Percentiles rank a stretch among this genome's conserved stretches.
These are phyloP conservation scores for Melanchra persicariae DNA, from an alignment of 2,888 invertebrate species.

Conservation along the genomic window DNA sequence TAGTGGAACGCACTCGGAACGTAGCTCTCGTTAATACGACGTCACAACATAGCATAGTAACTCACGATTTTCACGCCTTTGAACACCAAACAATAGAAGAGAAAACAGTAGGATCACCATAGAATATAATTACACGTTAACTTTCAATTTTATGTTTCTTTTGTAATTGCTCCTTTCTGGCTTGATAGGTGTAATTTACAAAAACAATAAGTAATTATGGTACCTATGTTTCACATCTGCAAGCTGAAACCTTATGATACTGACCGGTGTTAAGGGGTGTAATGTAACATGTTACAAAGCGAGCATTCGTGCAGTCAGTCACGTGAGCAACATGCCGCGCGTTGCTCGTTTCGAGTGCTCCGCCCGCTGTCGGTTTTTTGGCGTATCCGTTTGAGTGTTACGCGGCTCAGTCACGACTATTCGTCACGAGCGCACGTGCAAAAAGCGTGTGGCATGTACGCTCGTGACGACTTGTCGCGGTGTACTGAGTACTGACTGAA, in stretches of 20 bases:
- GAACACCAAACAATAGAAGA: conserved; percentile 86
- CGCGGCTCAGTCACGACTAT: too few relatives aligned
- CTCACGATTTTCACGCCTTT: conserved; percentile 81
- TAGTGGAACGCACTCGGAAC: conserved; percentile 18
- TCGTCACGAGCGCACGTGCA: too few relatives aligned
- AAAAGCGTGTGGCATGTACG: too few relatives aligned
- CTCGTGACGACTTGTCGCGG: too few relatives aligned
- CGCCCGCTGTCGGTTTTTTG: too few relatives aligned
- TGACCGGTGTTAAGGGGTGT: too few relatives aligned
- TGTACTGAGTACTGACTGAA: too few relatives aligned
- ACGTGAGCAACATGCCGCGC: too few relatives aligned
- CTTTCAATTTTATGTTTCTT: conserved; percentile 79
- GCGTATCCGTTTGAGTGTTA: too few relatives aligned
- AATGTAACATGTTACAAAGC: too few relatives aligned
- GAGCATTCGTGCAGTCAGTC: too few relatives aligned
- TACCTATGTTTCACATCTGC: background rate
- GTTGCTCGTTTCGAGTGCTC: too few relatives aligned
- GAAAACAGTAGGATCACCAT: conserved; percentile 82
- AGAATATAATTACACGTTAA: conserved; percentile 78
- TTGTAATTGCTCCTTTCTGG: conserved; percentile 62
- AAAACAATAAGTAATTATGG: conserved; percentile 23
- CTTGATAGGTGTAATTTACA: conserved; percentile 29
- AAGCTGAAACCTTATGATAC: background rate
- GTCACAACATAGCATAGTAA: conserved; percentile 59
- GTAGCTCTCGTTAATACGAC: conserved; percentile 34